phyloP scores from a whole-genome alignment of 2,797 vertebrate genomes.

The Characodon lateralis region DNA sequence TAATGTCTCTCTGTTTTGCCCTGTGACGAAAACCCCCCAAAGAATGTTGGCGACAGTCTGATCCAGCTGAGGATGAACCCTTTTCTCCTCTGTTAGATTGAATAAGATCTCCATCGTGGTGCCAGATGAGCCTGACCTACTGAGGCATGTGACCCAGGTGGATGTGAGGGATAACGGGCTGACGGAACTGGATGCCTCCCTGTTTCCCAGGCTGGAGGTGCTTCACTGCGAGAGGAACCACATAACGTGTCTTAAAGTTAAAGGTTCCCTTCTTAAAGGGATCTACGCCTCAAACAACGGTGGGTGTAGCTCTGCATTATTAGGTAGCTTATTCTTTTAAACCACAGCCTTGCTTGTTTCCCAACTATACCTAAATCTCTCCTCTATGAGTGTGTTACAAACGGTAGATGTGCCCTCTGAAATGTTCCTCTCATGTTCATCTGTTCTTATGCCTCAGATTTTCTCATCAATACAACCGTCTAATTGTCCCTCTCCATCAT shows the following conservation, averaged over 20 bases:
- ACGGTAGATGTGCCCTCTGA: constrained; percentile 3
- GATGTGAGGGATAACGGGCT: constrained; percentile 94
- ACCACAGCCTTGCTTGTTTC: constrained; percentile 1
- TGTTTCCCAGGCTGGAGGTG: constrained; percentile 91
- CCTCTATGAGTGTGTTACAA: constrained; percentile 3
- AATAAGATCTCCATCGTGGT: constrained; percentile 89
- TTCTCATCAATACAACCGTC: constrained; percentile 37
- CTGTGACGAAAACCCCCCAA: constrained; percentile 28
- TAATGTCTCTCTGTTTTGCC: too few species aligned
- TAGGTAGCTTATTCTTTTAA: neutral
- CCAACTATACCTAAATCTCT: neutral
- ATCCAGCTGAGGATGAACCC: constrained; percentile 43
- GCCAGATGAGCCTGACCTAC: constrained; percentile 86
- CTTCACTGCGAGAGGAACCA: constrained; percentile 95
- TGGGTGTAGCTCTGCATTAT: constrained; percentile 61
- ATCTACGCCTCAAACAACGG: constrained; percentile 91
- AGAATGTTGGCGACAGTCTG: constrained; percentile 46
- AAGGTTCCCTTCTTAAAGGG: constrained; percentile 89
- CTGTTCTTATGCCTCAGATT: constrained; percentile 13
- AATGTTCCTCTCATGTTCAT: neutral
- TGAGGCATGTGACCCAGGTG: constrained; percentile 92
- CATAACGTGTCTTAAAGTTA: constrained; percentile 84
- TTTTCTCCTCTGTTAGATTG: constrained; percentile 79
- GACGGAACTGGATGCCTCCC: constrained; percentile 85
- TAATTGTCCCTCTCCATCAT: constrained; percentile 42